Conservation (phyloP, 2,113 vertebrate species). For the Tetrao urogallus region DNA sequence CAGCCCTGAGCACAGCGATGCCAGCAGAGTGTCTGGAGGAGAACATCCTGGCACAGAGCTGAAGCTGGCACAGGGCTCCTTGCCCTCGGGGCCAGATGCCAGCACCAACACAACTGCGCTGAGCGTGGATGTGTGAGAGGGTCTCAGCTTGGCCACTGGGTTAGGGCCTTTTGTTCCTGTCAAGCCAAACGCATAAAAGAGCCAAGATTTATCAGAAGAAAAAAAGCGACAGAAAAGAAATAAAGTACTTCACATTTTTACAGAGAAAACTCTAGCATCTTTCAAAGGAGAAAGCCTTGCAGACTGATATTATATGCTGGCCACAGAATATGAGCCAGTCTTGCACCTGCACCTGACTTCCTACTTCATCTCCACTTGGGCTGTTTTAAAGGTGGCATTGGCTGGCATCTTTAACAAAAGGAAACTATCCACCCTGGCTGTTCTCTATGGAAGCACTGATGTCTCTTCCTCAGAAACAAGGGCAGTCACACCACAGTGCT, state of each 20-base stretch:
- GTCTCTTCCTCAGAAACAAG: constrained; percentile 24
- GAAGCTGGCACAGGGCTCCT: background rate
- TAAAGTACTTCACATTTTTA: background rate
- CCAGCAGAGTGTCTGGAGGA: background rate
- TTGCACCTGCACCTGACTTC: background rate
- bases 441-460: background rate
- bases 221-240: background rate
- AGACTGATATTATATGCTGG: background rate
- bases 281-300: background rate
- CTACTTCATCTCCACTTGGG: background rate
- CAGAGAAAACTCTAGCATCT: background rate
- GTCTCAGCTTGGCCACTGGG: background rate
- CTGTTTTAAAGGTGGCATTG: background rate
- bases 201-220: background rate
- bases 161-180: background rate
- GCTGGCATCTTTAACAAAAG: background rate
- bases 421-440: background rate
- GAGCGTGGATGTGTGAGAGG: background rate
- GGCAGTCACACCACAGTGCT: background rate
- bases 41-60: background rate
- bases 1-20: background rate
- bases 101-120: background rate
- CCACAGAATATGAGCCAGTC: background rate
- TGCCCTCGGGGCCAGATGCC: background rate
- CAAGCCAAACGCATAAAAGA: background rate